Evolutionary conservation across 2,888 invertebrate genomes (phyloP), one percentile per base, ranked within the genome.

Genomic region (Polydesmus complanatus): DNA sequence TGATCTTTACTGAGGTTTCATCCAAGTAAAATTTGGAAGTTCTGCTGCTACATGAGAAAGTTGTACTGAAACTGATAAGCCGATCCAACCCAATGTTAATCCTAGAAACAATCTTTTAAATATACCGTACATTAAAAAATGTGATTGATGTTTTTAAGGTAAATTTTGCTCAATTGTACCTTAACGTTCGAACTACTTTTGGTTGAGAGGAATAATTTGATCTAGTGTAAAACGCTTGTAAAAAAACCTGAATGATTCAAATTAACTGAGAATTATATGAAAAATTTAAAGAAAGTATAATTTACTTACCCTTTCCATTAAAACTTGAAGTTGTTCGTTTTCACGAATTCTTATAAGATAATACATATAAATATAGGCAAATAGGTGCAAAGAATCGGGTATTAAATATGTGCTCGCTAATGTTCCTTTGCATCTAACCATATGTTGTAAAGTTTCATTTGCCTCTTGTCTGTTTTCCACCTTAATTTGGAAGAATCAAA

Each of bases 251-350:
- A 68, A 73, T 68, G 62, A 61, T 37, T 37, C 14, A 37, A 37
- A 14, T 37, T 37, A 37, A n/a, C n/a, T 37, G 5, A 37, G 14
- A 8, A 37, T 8, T 5, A 37, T 37, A 64, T 3, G 60, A 47
- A 48, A 27, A 21, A 51, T 51, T 51, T 51, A 51, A n/a, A 8
- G n/a, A 51, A 14, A 51, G 51, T 8, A 21, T 51, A 3, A 8
- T 51, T 51, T 18, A 47, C 47, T 63, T 64, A 84, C 88, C 68
- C 87, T 79, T 73, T 89, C 89, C 81, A 88, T 86, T 56, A 89
- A 77, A 75, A 86, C 85, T 68, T 87, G 86, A 58, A 89, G 73
- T 68, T 88, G 88, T 70, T 89, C 88, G 70, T 86, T 87, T 71
- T 88, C 87, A 37, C 83, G 82, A 65, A 83, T 79, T 68, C 88